Evolutionary conservation across 1,140 invertebrate species (phyloP).

Genomic region (Portunus trituberculatus): DNA sequence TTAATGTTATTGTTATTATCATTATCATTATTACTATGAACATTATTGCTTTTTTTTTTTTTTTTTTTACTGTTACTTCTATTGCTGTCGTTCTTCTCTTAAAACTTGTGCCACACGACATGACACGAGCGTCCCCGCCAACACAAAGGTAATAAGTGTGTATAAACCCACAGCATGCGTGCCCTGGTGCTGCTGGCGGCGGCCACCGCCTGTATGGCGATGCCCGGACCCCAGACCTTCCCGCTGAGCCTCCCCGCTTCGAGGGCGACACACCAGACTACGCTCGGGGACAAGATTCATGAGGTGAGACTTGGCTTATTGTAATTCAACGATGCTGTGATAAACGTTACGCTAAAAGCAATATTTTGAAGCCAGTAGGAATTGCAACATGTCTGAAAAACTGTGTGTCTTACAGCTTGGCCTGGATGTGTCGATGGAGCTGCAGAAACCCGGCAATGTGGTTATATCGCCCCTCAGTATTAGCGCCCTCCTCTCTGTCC

Average conservation of each 20-base stretch:
- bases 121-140: not conserved
- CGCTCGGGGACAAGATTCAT: constrained; percentile 3
- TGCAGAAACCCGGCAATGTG: constrained; percentile 82
- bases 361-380: not conserved
- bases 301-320: not conserved
- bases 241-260: not conserved
- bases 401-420: constrained; percentile 49
- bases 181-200: not conserved
- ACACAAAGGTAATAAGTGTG: not conserved
- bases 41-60: too few species aligned
- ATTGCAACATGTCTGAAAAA: not conserved
- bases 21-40: too few species aligned
- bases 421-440: constrained; percentile 29
- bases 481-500: constrained; percentile 87
- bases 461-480: constrained; percentile 90
- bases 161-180: not conserved
- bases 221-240: not conserved
- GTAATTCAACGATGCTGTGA: not conserved
- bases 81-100: not conserved
- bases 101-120: not conserved
- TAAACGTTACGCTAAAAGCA: not conserved
- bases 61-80: too few species aligned
- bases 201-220: not conserved
- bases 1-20: too few species aligned
- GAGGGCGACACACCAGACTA: not conserved